Evolutionary conservation across 2,797 vertebrate species (phyloP), one percentile per base, ranked within the genome.

Genomic region (Channallabes apus): DNA sequence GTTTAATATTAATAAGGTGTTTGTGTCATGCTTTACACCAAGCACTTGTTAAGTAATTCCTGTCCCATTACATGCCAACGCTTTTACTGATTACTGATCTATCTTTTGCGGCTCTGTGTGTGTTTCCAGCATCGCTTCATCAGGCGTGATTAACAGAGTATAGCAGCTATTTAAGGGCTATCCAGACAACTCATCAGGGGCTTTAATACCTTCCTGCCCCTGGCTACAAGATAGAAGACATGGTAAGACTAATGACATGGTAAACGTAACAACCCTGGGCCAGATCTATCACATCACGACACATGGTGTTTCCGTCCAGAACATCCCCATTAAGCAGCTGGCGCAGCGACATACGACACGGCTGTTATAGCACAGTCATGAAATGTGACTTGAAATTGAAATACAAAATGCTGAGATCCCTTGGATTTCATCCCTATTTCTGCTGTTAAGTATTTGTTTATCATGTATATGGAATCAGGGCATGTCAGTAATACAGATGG

Each of bases 81-180:
- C 6, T 54, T 11, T 65, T 6, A 12, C 62, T 67, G 38, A 24
- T 46, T 46, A 46, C 46, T 46, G 46, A 46, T 84, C 9, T 59
- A 17, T 14, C 46, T 46, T 46, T 11, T 46, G 46, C 11, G 46
- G 46, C 46, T 46, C 46, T 46, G 46, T 46, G 46, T 46, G 46
- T 91, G 72, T 84, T 75, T 84, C 88, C 93, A 99, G 98, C 92
- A 99, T 99, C 4, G 98, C 99, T 93, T 99, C 98, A 84, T 98
- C 98, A 2, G 98, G 98, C 64, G 98, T 99, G 93, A 99, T 99
- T 92, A 99, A 97, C 93, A 97, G 98, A 0, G 98, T 99, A 12
- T 99, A 98, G 0, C 98, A 99, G 94, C 96, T 99, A 79, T 99
- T 99, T 93, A 99, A 99, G 90, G 98, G 98, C 86, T 98, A 99